Evolutionary conservation across 2,888 invertebrate species (phyloP).

Genomic region (Ophioninae sp.): DNA sequence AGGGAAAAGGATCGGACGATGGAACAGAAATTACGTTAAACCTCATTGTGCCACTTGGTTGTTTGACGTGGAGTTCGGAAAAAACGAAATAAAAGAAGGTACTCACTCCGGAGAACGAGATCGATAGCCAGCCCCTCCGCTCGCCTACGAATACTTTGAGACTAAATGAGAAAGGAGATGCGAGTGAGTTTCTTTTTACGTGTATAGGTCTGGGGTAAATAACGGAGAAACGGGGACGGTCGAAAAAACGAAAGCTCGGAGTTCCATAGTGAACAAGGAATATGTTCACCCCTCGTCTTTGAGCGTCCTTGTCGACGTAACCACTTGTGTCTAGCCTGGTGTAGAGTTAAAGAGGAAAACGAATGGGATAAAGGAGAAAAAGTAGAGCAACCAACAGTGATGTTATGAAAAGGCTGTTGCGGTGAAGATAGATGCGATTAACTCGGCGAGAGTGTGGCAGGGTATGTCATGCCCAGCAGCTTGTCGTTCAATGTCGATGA

Average conservation of each 20-base stretch:
- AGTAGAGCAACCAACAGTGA: conserved; percentile 31
- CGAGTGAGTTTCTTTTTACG: neutral
- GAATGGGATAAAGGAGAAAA: conserved; percentile 20
- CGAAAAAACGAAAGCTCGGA: conserved; percentile 55
- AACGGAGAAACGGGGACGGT: conserved; percentile 20
- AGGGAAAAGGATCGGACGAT: conserved; percentile 23
- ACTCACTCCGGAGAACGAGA: conserved; percentile 56
- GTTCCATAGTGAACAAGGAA: conserved; percentile 66
- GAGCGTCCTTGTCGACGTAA: conserved; percentile 80
- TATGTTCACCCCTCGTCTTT: conserved; percentile 63
- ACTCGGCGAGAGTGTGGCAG: neutral
- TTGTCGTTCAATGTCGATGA: neutral
- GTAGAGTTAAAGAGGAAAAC: conserved; percentile 29
- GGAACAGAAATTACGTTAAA: conserved; percentile 41
- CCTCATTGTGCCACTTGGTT: conserved; percentile 48
- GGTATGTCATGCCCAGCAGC: neutral
- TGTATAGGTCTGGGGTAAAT: neutral
- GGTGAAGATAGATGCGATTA: neutral
- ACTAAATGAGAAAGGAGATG: conserved; percentile 34
- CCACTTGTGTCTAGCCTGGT: conserved; percentile 41
- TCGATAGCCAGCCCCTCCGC: conserved; percentile 59
- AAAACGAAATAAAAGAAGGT: conserved; percentile 23
- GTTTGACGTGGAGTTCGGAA: conserved; percentile 33
- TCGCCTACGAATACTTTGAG: conserved; percentile 49
- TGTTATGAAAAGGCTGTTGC: conserved; percentile 8